These are phyloP conservation scores for Mamestra configurata DNA, from an alignment of 1,140 invertebrate species.

Conservation along the genomic window DNA sequence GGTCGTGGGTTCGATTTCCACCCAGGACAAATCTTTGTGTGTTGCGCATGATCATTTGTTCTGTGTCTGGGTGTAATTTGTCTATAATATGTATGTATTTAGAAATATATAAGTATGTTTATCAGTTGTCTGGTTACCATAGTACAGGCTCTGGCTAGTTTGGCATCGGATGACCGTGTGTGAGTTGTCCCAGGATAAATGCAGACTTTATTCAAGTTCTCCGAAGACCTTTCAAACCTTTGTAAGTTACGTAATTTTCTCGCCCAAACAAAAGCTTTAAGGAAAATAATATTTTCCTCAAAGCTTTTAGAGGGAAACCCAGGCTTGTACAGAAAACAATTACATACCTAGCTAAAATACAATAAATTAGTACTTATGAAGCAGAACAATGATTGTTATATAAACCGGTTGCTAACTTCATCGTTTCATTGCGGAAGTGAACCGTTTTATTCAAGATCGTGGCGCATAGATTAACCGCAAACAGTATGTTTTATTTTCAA, in stretches of 20 bases:
- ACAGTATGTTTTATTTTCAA: constrained; percentile 14
- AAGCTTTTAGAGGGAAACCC: neutral
- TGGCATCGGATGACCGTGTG: too few species aligned
- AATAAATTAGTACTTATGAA: neutral
- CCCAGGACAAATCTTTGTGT: too few species aligned
- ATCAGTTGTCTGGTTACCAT: too few species aligned
- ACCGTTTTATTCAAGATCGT: constrained; percentile 19
- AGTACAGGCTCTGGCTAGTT: too few species aligned
- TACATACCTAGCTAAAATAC: neutral
- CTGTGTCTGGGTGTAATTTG: too few species aligned
- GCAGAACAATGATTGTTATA: neutral
- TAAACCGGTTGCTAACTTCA: constrained; percentile 2
- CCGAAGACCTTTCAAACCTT: neutral
- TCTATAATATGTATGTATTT: too few species aligned
- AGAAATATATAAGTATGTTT: too few species aligned
- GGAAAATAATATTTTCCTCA: neutral
- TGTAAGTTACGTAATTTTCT: neutral
- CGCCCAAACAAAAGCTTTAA: neutral
- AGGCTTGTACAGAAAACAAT: neutral
- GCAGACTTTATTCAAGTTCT: neutral
- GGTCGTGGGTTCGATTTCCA: too few species aligned
- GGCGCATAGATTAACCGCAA: neutral
- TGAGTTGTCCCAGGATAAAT: too few species aligned
- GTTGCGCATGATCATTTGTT: too few species aligned
- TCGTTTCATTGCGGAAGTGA: constrained; percentile 18